These are phyloP conservation scores for Bergia sp. DNA, from an alignment of 92 coral and sea anemone genomes.

Conservation along the genomic window DNA sequence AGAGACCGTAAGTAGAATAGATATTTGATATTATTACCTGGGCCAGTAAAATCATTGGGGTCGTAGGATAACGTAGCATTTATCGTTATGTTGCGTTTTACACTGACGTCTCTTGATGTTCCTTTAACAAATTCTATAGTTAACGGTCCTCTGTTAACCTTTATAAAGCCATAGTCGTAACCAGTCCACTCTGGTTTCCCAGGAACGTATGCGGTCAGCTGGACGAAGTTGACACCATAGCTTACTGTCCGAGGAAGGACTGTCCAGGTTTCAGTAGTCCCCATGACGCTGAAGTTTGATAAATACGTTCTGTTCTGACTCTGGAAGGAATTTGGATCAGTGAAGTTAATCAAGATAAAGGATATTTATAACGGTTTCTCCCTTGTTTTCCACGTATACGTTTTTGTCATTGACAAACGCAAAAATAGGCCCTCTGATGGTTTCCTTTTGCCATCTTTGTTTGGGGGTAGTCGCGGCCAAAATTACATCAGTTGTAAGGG, in stretches of 20 bases:
- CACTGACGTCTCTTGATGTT: not conserved
- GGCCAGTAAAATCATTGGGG: conserved; percentile 17
- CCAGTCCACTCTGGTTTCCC: not conserved
- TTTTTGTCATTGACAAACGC: no score
- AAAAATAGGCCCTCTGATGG: no score
- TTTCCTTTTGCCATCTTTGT: no score
- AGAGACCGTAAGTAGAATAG: not conserved
- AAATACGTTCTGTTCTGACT: conserved; percentile 1
- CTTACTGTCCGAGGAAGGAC: not conserved
- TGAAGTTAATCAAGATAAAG: no score
- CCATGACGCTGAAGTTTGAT: conserved; percentile 1
- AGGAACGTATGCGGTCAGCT: conserved; percentile 10
- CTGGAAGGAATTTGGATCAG: not conserved
- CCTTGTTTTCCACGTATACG: no score
- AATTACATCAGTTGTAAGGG: no score
- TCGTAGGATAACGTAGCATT: conserved; percentile 31
- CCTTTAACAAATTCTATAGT: not conserved
- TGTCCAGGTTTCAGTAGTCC: not conserved
- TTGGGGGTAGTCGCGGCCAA: no score
- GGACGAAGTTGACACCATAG: not conserved
- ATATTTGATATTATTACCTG: not conserved
- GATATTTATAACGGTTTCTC: no score
- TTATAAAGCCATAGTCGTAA: conserved; percentile 21
- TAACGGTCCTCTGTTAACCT: not conserved
- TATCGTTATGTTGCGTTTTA: conserved; percentile 26